Evolutionary conservation across 2,888 invertebrate genomes (phyloP), one percentile per base, ranked within the genome.

Genomic region (Hoplodrina blanda): DNA sequence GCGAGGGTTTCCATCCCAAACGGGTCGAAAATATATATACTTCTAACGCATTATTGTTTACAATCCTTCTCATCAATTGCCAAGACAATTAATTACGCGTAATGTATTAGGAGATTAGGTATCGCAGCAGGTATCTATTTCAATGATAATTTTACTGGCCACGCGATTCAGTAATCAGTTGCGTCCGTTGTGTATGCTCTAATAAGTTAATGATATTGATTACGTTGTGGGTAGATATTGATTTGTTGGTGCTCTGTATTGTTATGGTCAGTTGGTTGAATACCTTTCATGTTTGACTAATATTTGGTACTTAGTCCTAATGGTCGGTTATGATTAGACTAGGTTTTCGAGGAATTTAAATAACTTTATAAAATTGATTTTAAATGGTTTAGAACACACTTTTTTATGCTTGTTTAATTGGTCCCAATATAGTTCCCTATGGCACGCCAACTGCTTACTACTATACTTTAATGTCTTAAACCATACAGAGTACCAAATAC

Each of bases 111-210:
- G 17, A 56, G 54, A 62, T 44, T 53, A 56, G 41, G 10, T 41
- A 63, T 60, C n/a, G 8, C 6, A 66, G 30, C 20, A 49, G 46
- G 49, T 57, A 53, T 64, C 5, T 25, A 73, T 76, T 56, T 53
- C 49, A 67, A 49, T 78, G 17, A 73, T 63, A n/a, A 54, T 66
- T 79, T 78, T 50, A 56, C 63, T 30, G 41, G 17, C 44, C 80
- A 78, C 75, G 62, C 80, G 30, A 74, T 79, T n/a, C 7, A 8
- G 80, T 60, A 56, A 79, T 78, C 65, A 79, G 65, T 37, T 46
- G 25, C 30, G 41, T 53, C 33, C n/a, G 41, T 60, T 63, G 54
- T 33, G 56, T 67, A 54, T 20, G 37, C 54, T 54, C 54, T 73
- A 57, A 61, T 73, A 73, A 68, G 56, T 49, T 57, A 64, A 73